Percentiles rank a stretch among this genome's conserved stretches.
Evolutionary conservation across 1,140 invertebrate genomes (phyloP).

Genomic region (Dreissena rostriformis): DNA sequence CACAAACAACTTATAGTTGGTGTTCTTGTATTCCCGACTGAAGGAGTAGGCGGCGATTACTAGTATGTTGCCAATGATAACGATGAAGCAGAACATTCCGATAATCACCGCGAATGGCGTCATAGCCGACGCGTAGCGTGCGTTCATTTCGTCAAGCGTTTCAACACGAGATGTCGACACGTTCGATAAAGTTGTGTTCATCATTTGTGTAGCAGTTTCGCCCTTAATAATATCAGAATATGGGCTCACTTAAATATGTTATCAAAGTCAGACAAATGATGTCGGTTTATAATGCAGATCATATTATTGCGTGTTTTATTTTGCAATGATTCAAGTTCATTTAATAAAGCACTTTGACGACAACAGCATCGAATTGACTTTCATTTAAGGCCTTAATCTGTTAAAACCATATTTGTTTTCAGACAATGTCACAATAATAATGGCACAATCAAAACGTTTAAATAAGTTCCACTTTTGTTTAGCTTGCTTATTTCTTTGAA

Average conservation of each 20-base stretch:
- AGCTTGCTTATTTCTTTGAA: background rate
- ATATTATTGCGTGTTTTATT: background rate
- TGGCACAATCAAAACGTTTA: too few relatives aligned
- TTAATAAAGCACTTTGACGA: too few relatives aligned
- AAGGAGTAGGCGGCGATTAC: background rate
- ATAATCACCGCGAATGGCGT: background rate
- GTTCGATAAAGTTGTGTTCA: background rate
- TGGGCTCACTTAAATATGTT: too few relatives aligned
- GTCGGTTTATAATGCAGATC: background rate
- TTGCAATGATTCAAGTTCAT: too few relatives aligned
- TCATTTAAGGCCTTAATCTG: too few relatives aligned
- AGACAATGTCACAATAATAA: too few relatives aligned
- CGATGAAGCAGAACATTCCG: conserved; percentile 2
- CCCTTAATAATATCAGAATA: background rate
- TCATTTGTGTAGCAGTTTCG: background rate
- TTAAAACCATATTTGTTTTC: too few relatives aligned
- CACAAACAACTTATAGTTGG: conserved; percentile 22
- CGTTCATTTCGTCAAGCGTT: conserved; percentile 6
- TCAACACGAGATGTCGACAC: background rate
- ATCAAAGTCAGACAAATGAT: background rate
- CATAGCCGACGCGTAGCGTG: background rate
- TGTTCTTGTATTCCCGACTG: conserved; percentile 3
- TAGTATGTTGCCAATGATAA: background rate
- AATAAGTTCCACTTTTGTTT: too few relatives aligned
- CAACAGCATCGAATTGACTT: too few relatives aligned